Evolutionary conservation across 2,888 invertebrate genomes (phyloP).

Genomic region (Cyaniris semiargus): DNA sequence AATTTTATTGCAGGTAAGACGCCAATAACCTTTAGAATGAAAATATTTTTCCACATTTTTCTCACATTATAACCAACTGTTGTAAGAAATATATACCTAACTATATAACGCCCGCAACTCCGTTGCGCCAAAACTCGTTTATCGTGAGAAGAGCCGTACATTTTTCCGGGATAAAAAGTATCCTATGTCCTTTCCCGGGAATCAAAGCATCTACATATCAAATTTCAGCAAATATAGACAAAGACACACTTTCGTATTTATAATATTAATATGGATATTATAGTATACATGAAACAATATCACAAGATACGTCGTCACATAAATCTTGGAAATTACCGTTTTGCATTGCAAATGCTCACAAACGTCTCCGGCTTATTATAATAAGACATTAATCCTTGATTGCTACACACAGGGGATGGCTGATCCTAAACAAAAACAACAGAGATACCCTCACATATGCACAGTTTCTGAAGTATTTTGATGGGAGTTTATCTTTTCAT

Average conservation of each 20-base stretch:
- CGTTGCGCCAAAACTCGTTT: no score
- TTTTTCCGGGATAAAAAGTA: no score
- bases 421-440: conserved; percentile 16
- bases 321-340: conserved; percentile 12
- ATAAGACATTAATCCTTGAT: conserved; percentile 21
- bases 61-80: neutral
- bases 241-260: neutral
- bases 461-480: neutral
- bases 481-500: no score
- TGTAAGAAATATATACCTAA: neutral
- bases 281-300: conserved; percentile 9
- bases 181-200: no score
- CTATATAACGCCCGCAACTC: no score
- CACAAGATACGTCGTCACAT: conserved; percentile 18
- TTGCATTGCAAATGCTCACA: conserved; percentile 20
- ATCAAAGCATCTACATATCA: no score
- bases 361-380: conserved; percentile 15
- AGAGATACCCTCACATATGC: neutral
- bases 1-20: no score
- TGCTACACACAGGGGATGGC: neutral
- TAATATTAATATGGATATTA: neutral
- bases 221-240: no score
- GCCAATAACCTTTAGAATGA: neutral
- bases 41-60: conserved; percentile 12
- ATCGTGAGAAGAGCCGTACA: no score